A percentile compares a stretch with the other conserved stretches of the same genome.
These are phyloP conservation scores for Thumatha senex DNA, from an alignment of 2,888 invertebrate species.

Conservation along the genomic window DNA sequence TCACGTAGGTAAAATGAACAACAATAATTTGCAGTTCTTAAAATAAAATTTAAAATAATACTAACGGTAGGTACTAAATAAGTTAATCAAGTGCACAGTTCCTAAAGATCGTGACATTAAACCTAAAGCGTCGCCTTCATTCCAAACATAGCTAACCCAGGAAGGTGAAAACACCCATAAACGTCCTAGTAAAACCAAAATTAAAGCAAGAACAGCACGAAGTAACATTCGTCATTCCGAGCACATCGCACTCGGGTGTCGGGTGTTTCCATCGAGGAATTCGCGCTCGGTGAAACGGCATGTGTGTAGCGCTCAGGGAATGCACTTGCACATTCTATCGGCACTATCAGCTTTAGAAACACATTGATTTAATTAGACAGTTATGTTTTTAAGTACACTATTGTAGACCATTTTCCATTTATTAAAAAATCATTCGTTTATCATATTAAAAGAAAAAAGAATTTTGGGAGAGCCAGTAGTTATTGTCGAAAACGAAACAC, in stretches of 20 bases:
- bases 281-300: slow-evolving; percentile 33
- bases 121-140: neutral
- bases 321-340: slow-evolving; percentile 18
- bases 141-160: slow-evolving; percentile 6
- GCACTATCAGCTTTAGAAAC: too few relatives aligned
- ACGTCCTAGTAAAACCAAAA: slow-evolving; percentile 28
- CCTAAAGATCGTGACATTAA: neutral
- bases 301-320: slow-evolving; percentile 25
- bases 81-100: neutral
- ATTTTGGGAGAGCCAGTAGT: too few relatives aligned
- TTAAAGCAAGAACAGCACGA: slow-evolving; percentile 27
- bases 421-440: too few relatives aligned
- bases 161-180: slow-evolving; percentile 24
- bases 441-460: too few relatives aligned
- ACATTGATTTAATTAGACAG: too few relatives aligned
- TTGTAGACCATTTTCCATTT: too few relatives aligned
- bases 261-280: slow-evolving; percentile 39
- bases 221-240: slow-evolving; percentile 32
- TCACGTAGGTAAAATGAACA: too few relatives aligned
- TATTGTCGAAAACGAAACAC: neutral
- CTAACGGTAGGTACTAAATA: neutral
- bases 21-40: neutral
- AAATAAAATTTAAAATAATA: neutral
- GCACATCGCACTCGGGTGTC: slow-evolving; percentile 25
- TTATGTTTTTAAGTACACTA: slow-evolving; percentile 15